Evolutionary conservation across 2,888 invertebrate genomes (phyloP).

Genomic region (Pachymerium ferrugineum): DNA sequence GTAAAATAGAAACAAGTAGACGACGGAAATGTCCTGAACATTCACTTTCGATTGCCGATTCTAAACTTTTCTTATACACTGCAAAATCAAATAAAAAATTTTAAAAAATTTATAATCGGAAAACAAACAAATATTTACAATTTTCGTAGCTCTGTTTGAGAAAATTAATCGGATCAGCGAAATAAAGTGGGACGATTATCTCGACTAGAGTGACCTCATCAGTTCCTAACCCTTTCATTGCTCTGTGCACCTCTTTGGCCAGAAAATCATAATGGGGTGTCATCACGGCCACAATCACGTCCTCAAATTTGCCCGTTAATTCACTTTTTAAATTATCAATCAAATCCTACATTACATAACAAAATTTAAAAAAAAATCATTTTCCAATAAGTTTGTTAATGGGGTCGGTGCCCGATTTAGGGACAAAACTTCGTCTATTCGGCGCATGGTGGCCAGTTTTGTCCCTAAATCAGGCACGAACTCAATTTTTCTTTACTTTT

Average conservation of each 20-base stretch:
- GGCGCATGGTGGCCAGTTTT: too few relatives aligned
- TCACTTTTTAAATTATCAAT: slow-evolving; percentile 80
- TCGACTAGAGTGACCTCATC: slow-evolving; percentile 78
- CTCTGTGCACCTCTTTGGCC: slow-evolving; percentile 73
- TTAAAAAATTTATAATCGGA: background rate
- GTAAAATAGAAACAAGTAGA: slow-evolving; percentile 73
- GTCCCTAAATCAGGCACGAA: background rate
- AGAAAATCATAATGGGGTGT: slow-evolving; percentile 77
- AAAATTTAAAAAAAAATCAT: background rate
- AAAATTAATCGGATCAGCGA: slow-evolving; percentile 67
- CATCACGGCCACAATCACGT: slow-evolving; percentile 73
- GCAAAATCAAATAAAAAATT: slow-evolving; percentile 42
- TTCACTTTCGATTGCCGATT: slow-evolving; percentile 75
- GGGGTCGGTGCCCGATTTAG: too few relatives aligned
- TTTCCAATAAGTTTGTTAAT: background rate
- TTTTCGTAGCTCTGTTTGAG: slow-evolving; percentile 71
- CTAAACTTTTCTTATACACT: slow-evolving; percentile 75
- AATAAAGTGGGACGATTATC: slow-evolving; percentile 79
- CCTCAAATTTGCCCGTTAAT: slow-evolving; percentile 80
- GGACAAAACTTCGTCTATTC: too few relatives aligned
- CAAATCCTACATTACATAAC: slow-evolving; percentile 56
- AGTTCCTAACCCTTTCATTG: slow-evolving; percentile 75
- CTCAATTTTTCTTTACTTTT: slow-evolving; percentile 56
- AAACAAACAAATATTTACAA: slow-evolving; percentile 54
- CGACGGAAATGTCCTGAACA: slow-evolving; percentile 89